Conservation (phyloP, 1,140 invertebrate genomes). For the Camponotus floridanus region DNA sequence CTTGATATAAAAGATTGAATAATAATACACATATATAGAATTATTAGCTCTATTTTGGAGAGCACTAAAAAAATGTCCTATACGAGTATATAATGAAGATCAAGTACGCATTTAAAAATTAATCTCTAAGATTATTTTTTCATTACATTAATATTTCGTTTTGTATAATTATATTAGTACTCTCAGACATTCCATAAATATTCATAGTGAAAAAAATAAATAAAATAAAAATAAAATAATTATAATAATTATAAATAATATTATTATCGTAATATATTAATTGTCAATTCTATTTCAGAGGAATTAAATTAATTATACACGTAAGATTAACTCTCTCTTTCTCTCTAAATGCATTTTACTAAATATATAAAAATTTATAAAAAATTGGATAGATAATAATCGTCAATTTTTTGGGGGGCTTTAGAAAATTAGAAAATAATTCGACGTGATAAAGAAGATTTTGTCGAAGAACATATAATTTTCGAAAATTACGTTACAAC, state of each 20-base stretch:
- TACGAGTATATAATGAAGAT: slow-evolving; percentile 4
- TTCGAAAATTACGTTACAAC: background rate
- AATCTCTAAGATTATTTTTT: background rate
- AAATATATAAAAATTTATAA: background rate
- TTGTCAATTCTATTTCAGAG: background rate
- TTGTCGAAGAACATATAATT: background rate
- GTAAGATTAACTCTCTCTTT: background rate
- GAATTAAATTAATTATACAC: background rate
- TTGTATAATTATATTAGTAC: slow-evolving; percentile 2
- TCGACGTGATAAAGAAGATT: background rate
- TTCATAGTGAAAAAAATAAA: background rate
- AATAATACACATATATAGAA: background rate
- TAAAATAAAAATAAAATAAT: background rate
- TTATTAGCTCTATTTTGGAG: background rate
- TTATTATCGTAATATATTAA: background rate
- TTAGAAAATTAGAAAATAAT: background rate
- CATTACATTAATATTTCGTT: background rate
- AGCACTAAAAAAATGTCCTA: background rate
- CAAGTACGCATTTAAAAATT: background rate
- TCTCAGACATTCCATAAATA: background rate
- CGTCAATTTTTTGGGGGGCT: too few relatives aligned
- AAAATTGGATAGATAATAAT: too few relatives aligned
- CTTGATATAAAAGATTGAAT: slow-evolving; percentile 22
- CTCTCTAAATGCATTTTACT: background rate
- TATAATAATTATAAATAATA: background rate